Conservation (phyloP, 2,888 invertebrate genomes). For the Catocala fraxini region DNA sequence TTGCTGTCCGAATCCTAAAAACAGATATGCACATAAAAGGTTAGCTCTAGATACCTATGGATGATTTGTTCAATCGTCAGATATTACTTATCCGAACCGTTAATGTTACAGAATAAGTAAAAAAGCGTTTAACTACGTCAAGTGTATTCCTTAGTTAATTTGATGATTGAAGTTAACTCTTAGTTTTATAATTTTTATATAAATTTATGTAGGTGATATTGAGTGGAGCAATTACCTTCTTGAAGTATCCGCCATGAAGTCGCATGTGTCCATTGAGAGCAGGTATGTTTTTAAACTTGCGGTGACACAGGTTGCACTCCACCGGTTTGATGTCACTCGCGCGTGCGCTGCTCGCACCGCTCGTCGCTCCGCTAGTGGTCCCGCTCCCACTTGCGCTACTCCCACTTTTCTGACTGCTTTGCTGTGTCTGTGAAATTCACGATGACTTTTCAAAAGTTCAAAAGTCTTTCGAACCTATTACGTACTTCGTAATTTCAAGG, state of each 20-base stretch:
- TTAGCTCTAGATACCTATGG: background rate
- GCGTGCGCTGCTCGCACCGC: conserved; percentile 61
- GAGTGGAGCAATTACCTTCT: conserved; percentile 89
- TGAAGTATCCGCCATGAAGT: conserved; percentile 98
- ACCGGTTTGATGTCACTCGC: conserved; percentile 94
- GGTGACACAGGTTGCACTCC: conserved; percentile 97
- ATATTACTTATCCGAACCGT: too few species aligned
- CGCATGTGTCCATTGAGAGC: conserved; percentile 99
- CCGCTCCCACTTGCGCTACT: conserved; percentile 65
- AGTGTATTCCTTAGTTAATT: too few species aligned
- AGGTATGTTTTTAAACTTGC: conserved; percentile 98
- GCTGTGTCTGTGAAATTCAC: conserved; percentile 79
- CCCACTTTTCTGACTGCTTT: conserved; percentile 74
- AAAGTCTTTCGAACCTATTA: conserved; percentile 81
- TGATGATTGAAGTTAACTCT: too few species aligned
- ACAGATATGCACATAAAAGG: conserved; percentile 3
- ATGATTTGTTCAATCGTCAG: too few species aligned
- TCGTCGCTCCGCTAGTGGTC: conserved; percentile 58
- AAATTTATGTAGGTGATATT: too few species aligned
- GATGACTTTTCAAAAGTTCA: conserved; percentile 79
- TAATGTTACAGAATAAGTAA: too few species aligned
- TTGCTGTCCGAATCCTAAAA: conserved; percentile 93
- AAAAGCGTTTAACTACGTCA: too few species aligned
- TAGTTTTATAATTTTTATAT: too few species aligned
- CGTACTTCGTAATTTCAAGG: conserved; percentile 81